These are phyloP conservation scores for Cynoglossus semilaevis DNA, from an alignment of 2,113 vertebrate genomes.

Conservation along the genomic window DNA sequence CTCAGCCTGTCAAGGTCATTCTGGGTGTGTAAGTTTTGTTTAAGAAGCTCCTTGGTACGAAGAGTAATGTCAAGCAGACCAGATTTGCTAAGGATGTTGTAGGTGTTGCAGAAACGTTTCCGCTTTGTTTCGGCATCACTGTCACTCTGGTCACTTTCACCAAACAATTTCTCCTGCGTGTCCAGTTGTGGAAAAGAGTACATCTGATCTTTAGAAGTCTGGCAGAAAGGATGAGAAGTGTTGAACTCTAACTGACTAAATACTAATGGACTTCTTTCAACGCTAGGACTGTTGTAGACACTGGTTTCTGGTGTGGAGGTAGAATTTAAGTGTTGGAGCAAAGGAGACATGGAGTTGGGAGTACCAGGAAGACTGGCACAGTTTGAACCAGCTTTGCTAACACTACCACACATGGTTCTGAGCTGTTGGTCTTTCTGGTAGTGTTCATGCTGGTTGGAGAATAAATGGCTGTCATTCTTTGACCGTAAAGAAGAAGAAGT, in stretches of 20 bases:
- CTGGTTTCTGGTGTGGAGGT: conserved; percentile 32
- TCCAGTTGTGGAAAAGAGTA: neutral
- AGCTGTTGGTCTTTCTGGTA: conserved; percentile 51
- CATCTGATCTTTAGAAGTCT: neutral
- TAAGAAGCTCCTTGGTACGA: conserved; percentile 89
- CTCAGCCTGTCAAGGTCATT: conserved; percentile 84
- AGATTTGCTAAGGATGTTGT: conserved; percentile 85
- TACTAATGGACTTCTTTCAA: conserved; percentile 36
- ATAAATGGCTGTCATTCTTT: conserved; percentile 39
- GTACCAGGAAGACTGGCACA: conserved; percentile 30
- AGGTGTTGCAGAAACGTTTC: conserved; percentile 89
- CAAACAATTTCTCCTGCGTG: neutral
- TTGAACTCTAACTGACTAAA: conserved; percentile 20
- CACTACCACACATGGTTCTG: conserved; percentile 12
- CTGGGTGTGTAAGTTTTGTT: conserved; percentile 88
- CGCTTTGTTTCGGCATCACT: conserved; percentile 68
- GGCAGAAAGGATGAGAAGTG: conserved; percentile 10
- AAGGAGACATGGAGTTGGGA: conserved; percentile 27
- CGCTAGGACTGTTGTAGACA: conserved; percentile 19
- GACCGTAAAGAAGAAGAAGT: conserved; percentile 48
- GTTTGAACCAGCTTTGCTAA: conserved; percentile 13
- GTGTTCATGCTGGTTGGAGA: conserved; percentile 49
- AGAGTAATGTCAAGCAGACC: conserved; percentile 90
- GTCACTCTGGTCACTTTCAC: conserved; percentile 30
- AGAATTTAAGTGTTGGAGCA: conserved; percentile 35